phyloP scores from a whole-genome alignment of 2,888 invertebrate genomes.

The Tinea pellionella region DNA sequence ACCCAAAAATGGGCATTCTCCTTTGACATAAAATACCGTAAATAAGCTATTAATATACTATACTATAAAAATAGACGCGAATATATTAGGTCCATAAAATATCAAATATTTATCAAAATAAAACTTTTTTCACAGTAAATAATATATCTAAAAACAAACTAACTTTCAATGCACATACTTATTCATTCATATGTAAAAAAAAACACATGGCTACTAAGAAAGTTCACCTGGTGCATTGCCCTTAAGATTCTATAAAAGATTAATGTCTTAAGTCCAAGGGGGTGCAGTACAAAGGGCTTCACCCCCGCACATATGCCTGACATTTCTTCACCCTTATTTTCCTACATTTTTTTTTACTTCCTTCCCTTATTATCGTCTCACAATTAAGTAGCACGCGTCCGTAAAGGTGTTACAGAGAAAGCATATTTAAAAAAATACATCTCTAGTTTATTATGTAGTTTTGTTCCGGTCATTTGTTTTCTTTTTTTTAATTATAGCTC shows the following conservation, averaged over 20 bases:
- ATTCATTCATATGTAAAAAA: too few relatives aligned
- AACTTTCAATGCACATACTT: too few relatives aligned
- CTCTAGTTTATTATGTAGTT: not conserved
- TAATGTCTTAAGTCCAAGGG: constrained; percentile 13
- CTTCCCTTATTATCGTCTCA: constrained; percentile 47
- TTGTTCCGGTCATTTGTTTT: not conserved
- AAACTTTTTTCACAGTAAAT: too few relatives aligned
- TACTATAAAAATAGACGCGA: too few relatives aligned
- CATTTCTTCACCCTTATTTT: constrained; percentile 24
- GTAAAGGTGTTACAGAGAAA: constrained; percentile 61
- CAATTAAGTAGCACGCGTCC: constrained; percentile 52
- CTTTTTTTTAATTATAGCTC: too few relatives aligned
- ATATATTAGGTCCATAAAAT: too few relatives aligned
- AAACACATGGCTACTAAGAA: not conserved
- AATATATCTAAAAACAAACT: too few relatives aligned
- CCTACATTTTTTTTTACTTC: constrained; percentile 27
- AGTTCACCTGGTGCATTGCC: constrained; percentile 14
- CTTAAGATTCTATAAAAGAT: constrained; percentile 13
- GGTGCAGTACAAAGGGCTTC: constrained; percentile 18
- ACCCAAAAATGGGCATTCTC: too few relatives aligned
- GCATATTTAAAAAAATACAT: constrained; percentile 29
- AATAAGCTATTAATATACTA: too few relatives aligned
- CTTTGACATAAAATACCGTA: too few relatives aligned
- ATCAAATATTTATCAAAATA: too few relatives aligned
- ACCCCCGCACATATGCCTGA: constrained; percentile 54